phyloP scores from a whole-genome alignment of 2,113 vertebrate species.

The Protobothrops mucrosquamatus region DNA sequence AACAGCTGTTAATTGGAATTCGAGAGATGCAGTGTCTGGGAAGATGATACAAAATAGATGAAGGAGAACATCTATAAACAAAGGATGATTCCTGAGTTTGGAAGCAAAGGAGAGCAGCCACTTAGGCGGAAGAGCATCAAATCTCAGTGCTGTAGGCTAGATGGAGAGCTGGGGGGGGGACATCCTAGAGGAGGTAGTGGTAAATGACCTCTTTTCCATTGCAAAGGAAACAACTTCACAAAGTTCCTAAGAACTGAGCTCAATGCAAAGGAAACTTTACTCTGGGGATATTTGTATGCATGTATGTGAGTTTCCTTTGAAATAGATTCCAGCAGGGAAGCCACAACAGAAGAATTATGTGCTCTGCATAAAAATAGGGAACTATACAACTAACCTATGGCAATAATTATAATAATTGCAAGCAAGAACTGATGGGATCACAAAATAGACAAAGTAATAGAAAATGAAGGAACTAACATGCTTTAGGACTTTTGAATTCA shows the following conservation, averaged over 20 bases:
- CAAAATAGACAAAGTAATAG: neutral
- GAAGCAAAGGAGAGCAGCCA: neutral
- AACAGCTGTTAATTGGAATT: neutral
- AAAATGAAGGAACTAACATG: neutral
- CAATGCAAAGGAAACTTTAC: neutral
- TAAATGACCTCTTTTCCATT: neutral
- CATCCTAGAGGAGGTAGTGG: neutral
- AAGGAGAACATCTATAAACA: neutral
- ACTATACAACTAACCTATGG: neutral
- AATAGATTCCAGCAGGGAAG: neutral
- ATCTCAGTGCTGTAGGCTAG: neutral
- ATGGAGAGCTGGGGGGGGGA: too few relatives aligned
- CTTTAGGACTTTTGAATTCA: neutral
- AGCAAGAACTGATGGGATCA: neutral
- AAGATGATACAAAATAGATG: neutral
- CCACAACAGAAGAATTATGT: neutral
- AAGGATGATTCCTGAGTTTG: neutral
- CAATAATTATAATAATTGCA: neutral
- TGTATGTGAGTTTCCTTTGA: neutral
- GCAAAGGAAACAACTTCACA: neutral
- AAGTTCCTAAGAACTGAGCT: neutral
- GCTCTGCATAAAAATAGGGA: neutral
- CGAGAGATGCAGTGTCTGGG: neutral
- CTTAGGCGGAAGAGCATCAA: neutral
- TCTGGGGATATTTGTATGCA: neutral